Evolutionary conservation across 2,888 invertebrate species (phyloP), one percentile per base, ranked within the genome.

Genomic region (Spodoptera exigua): DNA sequence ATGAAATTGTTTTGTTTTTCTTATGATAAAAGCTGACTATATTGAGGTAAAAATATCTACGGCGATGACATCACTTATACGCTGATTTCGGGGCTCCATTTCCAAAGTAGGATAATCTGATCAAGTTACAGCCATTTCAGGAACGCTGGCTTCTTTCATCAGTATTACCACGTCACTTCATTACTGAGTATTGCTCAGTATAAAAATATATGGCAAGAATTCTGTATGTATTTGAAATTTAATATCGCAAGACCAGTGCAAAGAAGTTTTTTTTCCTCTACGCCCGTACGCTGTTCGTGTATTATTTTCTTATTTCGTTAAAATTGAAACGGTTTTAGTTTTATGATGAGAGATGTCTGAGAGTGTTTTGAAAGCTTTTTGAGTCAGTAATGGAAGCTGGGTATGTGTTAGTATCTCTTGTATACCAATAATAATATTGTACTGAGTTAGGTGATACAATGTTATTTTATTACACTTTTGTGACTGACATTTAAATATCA

Each of bases 91-190:
- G 2, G 12, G 71, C 75, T 48, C 49, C 40, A 46, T 37, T 53
- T 62, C 35, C 35, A 56, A 64, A 68, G 58, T 43, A 56, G 46
- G 52, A 48, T 74, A 60, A 75, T 75, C 72, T 57, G 68, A 75
- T 75, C 63, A 75, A 57, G 54, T 60, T 32, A 45, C 45, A 46
- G 57, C 52, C 54, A 17, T 36, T 32, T 40, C 51, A 58, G 48
- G 41, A 47, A 53, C 60, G 37, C 39, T 47, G 72, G 76, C 72
- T 75, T 68, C 72, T 75, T 75, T 71, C 67, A 75, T 75, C 64
- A 75, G 46, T 40, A 46, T 66, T 70, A 60, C 74, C 45, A 45
- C 59, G 18, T 48, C 65, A 52, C 52, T 60, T 74, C 35, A 74
- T 73, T 70, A 53, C 62, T 49, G n/a, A 37, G 48, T 41, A 60